Base-by-base conservation (phyloP, 1,140 invertebrate species). In the Lethrus apterus region DNA sequence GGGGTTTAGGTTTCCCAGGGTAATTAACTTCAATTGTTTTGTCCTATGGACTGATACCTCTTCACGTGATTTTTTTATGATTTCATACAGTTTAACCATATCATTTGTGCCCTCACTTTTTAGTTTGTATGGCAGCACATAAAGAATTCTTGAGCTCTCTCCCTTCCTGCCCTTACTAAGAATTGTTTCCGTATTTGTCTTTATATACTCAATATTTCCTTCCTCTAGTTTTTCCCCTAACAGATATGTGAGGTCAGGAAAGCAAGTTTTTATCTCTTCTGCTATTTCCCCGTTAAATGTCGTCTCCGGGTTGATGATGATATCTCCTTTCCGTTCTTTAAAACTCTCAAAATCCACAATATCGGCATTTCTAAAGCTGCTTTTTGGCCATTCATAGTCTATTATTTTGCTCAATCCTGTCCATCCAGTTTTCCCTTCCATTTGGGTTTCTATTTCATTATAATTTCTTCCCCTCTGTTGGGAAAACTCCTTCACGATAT, bases 121-220 rank as follows among this genome's bases (percentile, higher is more conserved):
- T 19, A 36, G 18, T 36, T 36, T 19, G 11, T 18, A 36, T 18
- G 34, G 34, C 34, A 36, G 11, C 34, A 36, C 4, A 36, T 36
- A 36, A 8, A 36, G 14, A 2, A 19, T 36, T 36, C 34, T 36
- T 8, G 34, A 18, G 14, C 1, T 4, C 11, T 35, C 14, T 8
- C 14, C 34, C 1, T 10, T 19, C n/a, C 13, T 36, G 2, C 34
- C 34, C 15, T 19, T 36, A 10, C 34, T 36, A 19, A 36, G 13
- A 10, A 36, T 18, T 8, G 32, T 33, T 7, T 33, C 11, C 2
- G 32, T 33, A 2, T 33, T 33, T 15, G 14, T 33, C 14, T 36
- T 36, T 1, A 36, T 19, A 10, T 18, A 36, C 14, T 36, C 34
- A 19, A 36, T 36, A 2, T 2, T 18, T 19, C 34, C 34, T 19